Conservation (phyloP, 2,888 invertebrate genomes). For the Podotricha telesiphe region DNA sequence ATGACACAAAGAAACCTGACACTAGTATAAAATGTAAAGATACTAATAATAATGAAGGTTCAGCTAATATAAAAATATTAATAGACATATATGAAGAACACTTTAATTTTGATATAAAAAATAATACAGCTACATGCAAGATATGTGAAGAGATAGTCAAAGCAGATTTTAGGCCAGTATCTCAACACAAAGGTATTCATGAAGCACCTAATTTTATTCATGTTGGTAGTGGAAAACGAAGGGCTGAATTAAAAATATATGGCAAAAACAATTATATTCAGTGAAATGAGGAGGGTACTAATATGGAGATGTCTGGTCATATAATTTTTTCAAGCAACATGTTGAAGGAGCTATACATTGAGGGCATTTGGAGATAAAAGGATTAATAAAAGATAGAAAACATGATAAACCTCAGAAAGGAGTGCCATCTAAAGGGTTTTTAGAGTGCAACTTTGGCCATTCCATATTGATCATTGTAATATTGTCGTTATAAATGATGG, state of each 20-base stretch:
- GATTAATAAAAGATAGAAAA: slow-evolving; percentile 46
- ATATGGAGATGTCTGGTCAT: slow-evolving; percentile 53
- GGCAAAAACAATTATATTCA: slow-evolving; percentile 59
- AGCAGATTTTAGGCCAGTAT: slow-evolving; percentile 46
- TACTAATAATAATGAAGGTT: slow-evolving; percentile 36
- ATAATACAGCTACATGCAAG: slow-evolving; percentile 53
- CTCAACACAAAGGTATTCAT: slow-evolving; percentile 37
- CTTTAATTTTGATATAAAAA: slow-evolving; percentile 51
- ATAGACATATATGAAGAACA: slow-evolving; percentile 47
- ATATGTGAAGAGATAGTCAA: slow-evolving; percentile 51
- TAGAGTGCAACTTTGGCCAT: slow-evolving; percentile 39
- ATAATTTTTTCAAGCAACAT: slow-evolving; percentile 56
- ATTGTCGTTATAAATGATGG: slow-evolving; percentile 50
- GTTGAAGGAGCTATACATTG: slow-evolving; percentile 55
- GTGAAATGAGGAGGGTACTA: slow-evolving; percentile 58
- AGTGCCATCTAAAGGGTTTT: slow-evolving; percentile 40
- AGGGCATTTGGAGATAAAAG: slow-evolving; percentile 56
- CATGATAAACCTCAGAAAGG: slow-evolving; percentile 45
- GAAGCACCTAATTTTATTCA: slow-evolving; percentile 25
- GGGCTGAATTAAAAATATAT: slow-evolving; percentile 55
- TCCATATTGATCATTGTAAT: slow-evolving; percentile 41
- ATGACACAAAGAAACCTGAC: not conserved
- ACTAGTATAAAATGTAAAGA: not conserved
- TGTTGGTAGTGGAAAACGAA: slow-evolving; percentile 57
- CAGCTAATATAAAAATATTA: slow-evolving; percentile 41